phyloP scores from a whole-genome alignment of 1,140 invertebrate genomes.

The Littorina saxatilis region DNA sequence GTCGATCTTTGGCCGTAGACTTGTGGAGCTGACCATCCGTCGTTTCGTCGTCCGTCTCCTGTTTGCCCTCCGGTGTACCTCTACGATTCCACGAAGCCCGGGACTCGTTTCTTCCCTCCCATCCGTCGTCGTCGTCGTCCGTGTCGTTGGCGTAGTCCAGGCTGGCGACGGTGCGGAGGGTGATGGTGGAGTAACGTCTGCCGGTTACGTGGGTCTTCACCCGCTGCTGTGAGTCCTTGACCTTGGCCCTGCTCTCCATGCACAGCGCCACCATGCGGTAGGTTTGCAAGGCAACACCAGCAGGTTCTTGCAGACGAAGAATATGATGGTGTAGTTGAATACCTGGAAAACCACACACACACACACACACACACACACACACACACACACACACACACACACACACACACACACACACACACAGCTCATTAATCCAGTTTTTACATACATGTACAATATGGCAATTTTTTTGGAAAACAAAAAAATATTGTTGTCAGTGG shows the following conservation, averaged over 20 bases:
- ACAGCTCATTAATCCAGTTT: too few relatives aligned
- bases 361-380: neutral
- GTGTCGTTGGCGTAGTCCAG: neutral
- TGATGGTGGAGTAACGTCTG: constrained; percentile 7
- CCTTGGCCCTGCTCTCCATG: constrained; percentile 15
- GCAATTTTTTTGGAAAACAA: too few relatives aligned
- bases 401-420: neutral
- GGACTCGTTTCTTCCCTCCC: neutral
- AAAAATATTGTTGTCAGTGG: too few relatives aligned
- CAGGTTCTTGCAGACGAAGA: constrained; percentile 34
- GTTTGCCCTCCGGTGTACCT: too few relatives aligned
- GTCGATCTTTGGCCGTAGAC: too few relatives aligned
- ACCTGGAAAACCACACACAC: neutral
- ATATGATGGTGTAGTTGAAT: constrained; percentile 38
- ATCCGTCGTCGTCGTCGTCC: neutral
- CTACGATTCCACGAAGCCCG: too few relatives aligned
- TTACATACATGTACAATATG: too few relatives aligned
- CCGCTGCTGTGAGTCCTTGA: neutral
- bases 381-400: neutral
- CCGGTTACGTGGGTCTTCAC: neutral
- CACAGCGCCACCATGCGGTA: constrained; percentile 10
- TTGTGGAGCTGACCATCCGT: too few relatives aligned
- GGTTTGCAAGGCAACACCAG: constrained; percentile 25
- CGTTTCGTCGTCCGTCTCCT: too few relatives aligned
- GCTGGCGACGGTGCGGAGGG: neutral